Evolutionary conservation across 2,888 invertebrate species (phyloP), one percentile per base, ranked within the genome.

Genomic region (Parnassius apollo): DNA sequence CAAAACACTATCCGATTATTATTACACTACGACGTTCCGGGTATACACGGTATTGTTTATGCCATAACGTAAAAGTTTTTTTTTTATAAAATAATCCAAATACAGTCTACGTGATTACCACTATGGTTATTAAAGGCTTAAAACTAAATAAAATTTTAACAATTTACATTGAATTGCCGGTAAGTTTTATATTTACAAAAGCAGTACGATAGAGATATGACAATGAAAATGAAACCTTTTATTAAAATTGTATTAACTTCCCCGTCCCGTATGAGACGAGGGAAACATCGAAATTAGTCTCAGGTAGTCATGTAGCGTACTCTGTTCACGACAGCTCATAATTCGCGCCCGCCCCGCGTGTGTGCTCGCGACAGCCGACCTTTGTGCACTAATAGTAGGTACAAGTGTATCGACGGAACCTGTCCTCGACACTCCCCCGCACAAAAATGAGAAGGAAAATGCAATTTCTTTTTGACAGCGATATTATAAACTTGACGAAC

Each of bases 371-470:
- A 88, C 89, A 86, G 82, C 73, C 80, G 74, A 84, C 82, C 88
- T 90, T 89, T 89, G 86, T 89, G 77, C 77, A 81, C 78, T 85
- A 86, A 88, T 87, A 85, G 80, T 80, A 83, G 77, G 75, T 69
- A 73, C 70, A 58, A 35, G 72, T 72, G 75, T 77, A 76, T 76
- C 77, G 80, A 77, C 75, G 73, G 71, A 75, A 76, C 78, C 82
- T 85, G 86, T 77, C 78, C 65, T 48, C 67, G 74, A 75, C 86
- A 82, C 78, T 69, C 57, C 80, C 74, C 78, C 75, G 61, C 73
- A 68, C 75, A 74, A 76, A 78, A 80, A 75, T 76, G 75, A 79
- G 75, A 71, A 77, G 73, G 74, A 80, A 78, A 82, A 83, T 77
- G 82, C 81, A 86, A 86, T 87, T 86, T 86, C 83, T 84, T 86